A percentile compares a stretch with the other conserved stretches of the same genome.
phyloP scores from a whole-genome alignment of 2,888 invertebrate species.

The Thecocarcelia acutangulata region DNA sequence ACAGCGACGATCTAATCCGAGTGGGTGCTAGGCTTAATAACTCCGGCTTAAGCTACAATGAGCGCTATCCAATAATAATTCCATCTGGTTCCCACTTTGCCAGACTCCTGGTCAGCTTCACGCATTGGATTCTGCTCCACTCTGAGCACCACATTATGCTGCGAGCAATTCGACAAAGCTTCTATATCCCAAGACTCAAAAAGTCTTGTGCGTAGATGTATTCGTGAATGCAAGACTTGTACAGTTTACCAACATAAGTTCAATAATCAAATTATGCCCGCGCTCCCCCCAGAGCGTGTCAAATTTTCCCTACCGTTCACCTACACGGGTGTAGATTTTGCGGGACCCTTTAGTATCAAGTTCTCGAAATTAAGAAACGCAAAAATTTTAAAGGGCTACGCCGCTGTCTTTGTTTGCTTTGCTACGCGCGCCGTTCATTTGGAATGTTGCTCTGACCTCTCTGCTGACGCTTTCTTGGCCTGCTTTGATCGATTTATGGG shows the following conservation, averaged over 20 bases:
- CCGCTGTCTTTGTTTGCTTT: background rate
- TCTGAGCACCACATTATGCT: conserved; percentile 33
- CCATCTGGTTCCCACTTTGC: no score
- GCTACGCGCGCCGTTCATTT: background rate
- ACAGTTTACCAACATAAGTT: background rate
- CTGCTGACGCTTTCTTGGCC: background rate
- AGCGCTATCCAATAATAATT: no score
- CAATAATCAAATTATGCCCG: no score
- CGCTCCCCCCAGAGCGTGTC: no score
- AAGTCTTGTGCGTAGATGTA: conserved; percentile 30
- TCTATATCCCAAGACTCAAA: no score
- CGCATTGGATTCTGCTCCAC: no score
- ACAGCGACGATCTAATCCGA: no score
- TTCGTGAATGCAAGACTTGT: conserved; percentile 32
- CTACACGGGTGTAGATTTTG: conserved; percentile 53
- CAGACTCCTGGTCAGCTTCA: no score
- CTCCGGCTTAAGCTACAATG: conserved; percentile 17
- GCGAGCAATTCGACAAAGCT: no score
- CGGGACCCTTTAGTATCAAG: conserved; percentile 60
- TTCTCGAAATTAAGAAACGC: conserved; percentile 23
- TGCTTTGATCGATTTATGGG: background rate
- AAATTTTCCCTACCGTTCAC: conserved; percentile 45
- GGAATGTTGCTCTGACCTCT: conserved; percentile 24
- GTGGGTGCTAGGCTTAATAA: conserved; percentile 20
- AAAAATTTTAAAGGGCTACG: conserved; percentile 27